phyloP scores from a whole-genome alignment of 1,140 invertebrate genomes.

The Penaeus japonicus region DNA sequence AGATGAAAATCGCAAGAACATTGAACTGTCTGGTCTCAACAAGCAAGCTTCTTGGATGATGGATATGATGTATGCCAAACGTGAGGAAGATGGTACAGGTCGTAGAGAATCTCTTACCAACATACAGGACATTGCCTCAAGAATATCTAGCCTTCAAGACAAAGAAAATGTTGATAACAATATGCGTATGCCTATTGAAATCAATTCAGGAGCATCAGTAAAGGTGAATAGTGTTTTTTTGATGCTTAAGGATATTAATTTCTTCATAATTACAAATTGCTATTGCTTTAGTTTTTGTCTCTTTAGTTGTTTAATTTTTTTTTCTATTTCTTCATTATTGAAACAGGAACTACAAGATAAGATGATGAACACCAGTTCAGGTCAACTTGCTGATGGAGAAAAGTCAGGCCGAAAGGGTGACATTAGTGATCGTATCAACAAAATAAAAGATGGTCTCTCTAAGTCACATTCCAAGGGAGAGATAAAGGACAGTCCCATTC shows the following conservation, averaged over 20 bases:
- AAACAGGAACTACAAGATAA: constrained; percentile 60
- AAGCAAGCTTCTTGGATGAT: constrained; percentile 73
- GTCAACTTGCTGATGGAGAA: constrained; percentile 70
- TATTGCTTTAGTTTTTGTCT: background rate
- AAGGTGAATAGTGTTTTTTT: constrained; percentile 8
- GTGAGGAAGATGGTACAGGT: constrained; percentile 51
- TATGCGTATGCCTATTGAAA: constrained; percentile 48
- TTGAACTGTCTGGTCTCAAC: constrained; percentile 62
- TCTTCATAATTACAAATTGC: background rate
- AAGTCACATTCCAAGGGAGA: constrained; percentile 74
- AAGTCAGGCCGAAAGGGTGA: constrained; percentile 73
- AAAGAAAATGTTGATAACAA: constrained; percentile 51
- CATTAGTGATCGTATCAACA: constrained; percentile 87
- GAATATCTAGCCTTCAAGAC: constrained; percentile 56
- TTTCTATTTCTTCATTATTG: background rate
- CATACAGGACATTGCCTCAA: constrained; percentile 51
- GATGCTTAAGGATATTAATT: background rate
- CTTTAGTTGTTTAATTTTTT: background rate
- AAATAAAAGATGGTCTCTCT: constrained; percentile 87
- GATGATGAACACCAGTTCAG: constrained; percentile 64
- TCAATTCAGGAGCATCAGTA: constrained; percentile 46
- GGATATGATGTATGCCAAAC: constrained; percentile 68
- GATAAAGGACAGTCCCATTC: constrained; percentile 59
- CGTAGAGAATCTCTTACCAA: constrained; percentile 52
- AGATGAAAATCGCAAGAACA: constrained; percentile 61